phyloP scores from a whole-genome alignment of 37 sponge, comb jelly and placozoan genomes.

The Crambe crambe region DNA sequence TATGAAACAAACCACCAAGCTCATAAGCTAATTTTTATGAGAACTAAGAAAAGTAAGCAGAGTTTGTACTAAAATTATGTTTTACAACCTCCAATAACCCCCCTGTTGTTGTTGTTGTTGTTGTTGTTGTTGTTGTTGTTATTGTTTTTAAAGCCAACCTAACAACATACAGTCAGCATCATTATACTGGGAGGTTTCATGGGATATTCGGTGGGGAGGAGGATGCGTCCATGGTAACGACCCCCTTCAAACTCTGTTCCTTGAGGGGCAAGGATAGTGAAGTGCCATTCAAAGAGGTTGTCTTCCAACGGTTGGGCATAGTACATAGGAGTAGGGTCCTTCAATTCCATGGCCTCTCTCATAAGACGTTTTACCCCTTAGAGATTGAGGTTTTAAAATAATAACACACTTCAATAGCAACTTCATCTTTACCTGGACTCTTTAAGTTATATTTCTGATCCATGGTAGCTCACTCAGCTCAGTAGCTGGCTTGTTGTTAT shows the following conservation, averaged over 20 bases:
- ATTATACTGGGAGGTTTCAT: slow-evolving; percentile 98
- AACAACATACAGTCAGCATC: slow-evolving; percentile 86
- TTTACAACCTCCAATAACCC: no score
- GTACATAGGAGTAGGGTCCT: slow-evolving; percentile 89
- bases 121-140: no score
- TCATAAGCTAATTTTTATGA: no score
- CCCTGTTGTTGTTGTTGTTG: no score
- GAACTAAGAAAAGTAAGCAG: no score
- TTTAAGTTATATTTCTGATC: slow-evolving; percentile 69
- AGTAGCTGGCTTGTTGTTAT: no score
- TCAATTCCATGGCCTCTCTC: slow-evolving; percentile 95
- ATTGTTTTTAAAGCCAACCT: no score
- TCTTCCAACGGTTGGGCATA: slow-evolving; percentile 93
- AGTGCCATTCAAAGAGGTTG: slow-evolving; percentile 97
- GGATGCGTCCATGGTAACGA: slow-evolving; percentile 91
- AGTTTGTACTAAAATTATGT: no score
- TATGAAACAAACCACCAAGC: no score
- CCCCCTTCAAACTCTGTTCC: slow-evolving; percentile 91
- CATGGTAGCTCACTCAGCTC: slow-evolving; percentile 7
- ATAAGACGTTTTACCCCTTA: slow-evolving; percentile 94
- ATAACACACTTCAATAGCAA: not conserved
- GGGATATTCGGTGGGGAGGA: slow-evolving; percentile 97
- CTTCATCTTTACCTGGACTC: slow-evolving; percentile 58
- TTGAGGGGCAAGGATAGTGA: slow-evolving; percentile 89
- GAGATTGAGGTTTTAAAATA: slow-evolving; percentile 1